These are phyloP conservation scores for Pongo pygmaeus DNA, from an alignment of 2,113 vertebrate species.

Conservation along the genomic window DNA sequence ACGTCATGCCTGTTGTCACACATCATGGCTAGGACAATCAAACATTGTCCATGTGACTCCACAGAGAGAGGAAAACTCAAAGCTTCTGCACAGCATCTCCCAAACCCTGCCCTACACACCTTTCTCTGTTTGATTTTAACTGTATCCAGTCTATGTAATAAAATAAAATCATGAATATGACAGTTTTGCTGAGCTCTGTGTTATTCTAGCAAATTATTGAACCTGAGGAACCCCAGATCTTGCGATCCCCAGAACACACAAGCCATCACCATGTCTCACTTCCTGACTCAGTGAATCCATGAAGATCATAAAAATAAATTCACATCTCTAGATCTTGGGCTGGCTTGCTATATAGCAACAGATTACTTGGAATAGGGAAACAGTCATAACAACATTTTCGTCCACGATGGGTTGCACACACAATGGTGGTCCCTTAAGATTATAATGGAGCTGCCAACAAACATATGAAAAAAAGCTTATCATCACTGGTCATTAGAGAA, in stretches of 20 bases:
- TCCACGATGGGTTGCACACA: background rate
- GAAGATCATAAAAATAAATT: background rate
- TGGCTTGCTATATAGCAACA: background rate
- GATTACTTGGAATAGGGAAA: background rate
- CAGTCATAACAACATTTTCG: no score
- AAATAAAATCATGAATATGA: background rate
- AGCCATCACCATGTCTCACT: background rate
- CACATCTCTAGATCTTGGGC: background rate
- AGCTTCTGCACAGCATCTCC: background rate
- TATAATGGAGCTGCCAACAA: no score
- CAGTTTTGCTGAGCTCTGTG: background rate
- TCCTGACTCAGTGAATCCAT: background rate
- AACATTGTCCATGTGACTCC: background rate
- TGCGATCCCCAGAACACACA: background rate
- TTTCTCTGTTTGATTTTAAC: background rate
- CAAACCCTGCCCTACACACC: background rate
- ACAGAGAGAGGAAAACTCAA: background rate
- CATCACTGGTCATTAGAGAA: no score
- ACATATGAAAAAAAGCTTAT: no score
- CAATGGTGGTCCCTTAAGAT: background rate
- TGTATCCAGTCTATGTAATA: background rate
- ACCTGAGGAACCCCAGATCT: background rate
- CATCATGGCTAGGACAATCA: background rate
- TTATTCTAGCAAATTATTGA: background rate
- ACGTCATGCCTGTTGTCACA: background rate